phyloP scores from a whole-genome alignment of 1,140 invertebrate species.

The Gonioctena quinquepunctata region DNA sequence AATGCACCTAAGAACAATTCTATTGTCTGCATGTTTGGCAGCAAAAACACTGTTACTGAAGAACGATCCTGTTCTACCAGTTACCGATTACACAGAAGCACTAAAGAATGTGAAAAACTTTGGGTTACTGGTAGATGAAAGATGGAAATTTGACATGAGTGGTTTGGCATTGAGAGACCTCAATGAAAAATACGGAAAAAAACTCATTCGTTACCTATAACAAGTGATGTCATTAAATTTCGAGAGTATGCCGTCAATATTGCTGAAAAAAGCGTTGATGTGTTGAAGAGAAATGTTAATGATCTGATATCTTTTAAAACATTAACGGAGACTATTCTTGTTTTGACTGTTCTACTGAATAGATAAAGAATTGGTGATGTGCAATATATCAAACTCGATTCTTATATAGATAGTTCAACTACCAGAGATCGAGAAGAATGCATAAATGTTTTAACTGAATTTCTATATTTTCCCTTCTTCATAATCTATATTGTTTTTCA shows the following conservation, averaged over 20 bases:
- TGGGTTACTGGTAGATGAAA: constrained; percentile 14
- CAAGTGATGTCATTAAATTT: constrained; percentile 22
- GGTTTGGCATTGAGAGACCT: constrained; percentile 29
- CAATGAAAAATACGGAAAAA: constrained; percentile 25
- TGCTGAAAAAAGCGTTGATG: constrained; percentile 12
- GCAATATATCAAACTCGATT: constrained; percentile 24
- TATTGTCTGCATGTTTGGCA: constrained; percentile 17
- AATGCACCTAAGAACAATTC: constrained; percentile 23
- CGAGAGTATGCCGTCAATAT: constrained; percentile 6
- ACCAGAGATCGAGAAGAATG: constrained; percentile 26
- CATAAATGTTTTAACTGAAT: constrained; percentile 17
- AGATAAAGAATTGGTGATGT: constrained; percentile 35
- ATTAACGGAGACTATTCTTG: constrained; percentile 22
- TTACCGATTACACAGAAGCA: constrained; percentile 19
- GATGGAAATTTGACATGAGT: constrained; percentile 31
- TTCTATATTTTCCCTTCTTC: too few relatives aligned
- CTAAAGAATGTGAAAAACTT: constrained; percentile 27
- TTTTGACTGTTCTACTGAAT: constrained; percentile 31
- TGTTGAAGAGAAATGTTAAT: constrained; percentile 17
- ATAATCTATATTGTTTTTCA: too few relatives aligned
- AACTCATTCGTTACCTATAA: constrained; percentile 14
- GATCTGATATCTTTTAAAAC: constrained; percentile 26
- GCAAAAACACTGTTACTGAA: constrained; percentile 13
- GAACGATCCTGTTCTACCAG: constrained; percentile 23
- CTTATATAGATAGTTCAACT: constrained; percentile 5